Evolutionary conservation across 2,888 invertebrate genomes (phyloP).

Genomic region (Amiota communis): DNA sequence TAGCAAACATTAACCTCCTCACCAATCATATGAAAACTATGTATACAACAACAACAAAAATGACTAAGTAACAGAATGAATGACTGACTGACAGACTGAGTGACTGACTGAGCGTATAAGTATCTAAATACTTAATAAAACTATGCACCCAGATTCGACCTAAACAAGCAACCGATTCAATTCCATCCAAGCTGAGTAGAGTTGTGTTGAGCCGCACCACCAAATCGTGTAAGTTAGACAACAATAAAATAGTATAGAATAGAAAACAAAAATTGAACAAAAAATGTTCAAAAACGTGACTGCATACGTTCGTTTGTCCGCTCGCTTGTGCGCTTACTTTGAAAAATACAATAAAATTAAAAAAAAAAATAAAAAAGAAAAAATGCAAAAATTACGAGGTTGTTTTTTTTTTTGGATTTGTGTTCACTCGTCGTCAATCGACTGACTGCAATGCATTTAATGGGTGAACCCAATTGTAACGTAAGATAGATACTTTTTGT

Average conservation of each 20-base stretch:
- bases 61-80: background rate
- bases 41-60: background rate
- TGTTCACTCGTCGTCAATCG: background rate
- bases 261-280: background rate
- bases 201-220: background rate
- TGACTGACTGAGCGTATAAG: background rate
- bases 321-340: no score
- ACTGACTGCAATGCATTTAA: constrained; percentile 53
- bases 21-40: background rate
- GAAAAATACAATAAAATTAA: background rate
- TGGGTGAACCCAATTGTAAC: constrained; percentile 55
- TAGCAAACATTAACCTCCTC: constrained; percentile 9
- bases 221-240: background rate
- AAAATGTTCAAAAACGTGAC: constrained; percentile 25
- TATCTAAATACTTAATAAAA: background rate
- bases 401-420: constrained; percentile 17
- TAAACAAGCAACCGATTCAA: no score
- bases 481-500: constrained; percentile 9
- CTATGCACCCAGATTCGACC: no score
- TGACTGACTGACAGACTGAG: no score
- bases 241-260: background rate
- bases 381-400: constrained; percentile 18
- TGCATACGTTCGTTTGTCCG: constrained; percentile 8
- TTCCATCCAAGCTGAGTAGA: no score
- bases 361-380: no score